Evolutionary conservation across 2,797 vertebrate genomes (phyloP).

Genomic region (Artibeus jamaicensis): DNA sequence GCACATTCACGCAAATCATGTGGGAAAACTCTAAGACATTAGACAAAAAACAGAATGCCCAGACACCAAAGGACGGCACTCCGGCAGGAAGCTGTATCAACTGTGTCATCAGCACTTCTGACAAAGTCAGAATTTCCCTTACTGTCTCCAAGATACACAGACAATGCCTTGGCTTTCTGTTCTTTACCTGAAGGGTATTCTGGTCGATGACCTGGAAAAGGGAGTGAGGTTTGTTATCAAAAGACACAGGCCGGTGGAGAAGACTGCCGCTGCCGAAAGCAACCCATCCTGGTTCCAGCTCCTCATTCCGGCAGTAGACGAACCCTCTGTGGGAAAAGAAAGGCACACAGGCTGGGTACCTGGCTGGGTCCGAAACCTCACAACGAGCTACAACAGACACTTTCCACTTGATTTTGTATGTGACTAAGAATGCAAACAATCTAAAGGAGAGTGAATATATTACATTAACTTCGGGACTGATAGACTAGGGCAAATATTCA

Average conservation of each 20-base stretch:
- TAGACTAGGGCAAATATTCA: slow-evolving; percentile 4
- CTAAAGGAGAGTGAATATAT: background rate
- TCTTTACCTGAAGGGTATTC: slow-evolving; percentile 95
- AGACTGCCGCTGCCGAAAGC: slow-evolving; percentile 91
- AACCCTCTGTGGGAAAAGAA: slow-evolving; percentile 88
- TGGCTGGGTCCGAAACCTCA: background rate
- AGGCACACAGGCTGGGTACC: background rate
- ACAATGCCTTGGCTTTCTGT: background rate
- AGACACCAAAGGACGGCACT: background rate
- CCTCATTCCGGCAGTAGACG: slow-evolving; percentile 98
- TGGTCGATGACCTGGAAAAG: slow-evolving; percentile 98
- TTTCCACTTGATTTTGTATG: background rate
- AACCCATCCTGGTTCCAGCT: slow-evolving; percentile 96
- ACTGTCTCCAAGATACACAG: background rate
- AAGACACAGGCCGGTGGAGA: slow-evolving; percentile 95
- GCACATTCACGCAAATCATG: background rate
- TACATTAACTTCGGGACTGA: background rate
- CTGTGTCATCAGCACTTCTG: background rate
- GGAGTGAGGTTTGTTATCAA: slow-evolving; percentile 97
- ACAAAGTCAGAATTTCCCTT: background rate
- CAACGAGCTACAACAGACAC: background rate
- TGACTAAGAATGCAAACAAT: background rate
- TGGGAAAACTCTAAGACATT: background rate
- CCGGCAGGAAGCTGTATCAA: background rate
- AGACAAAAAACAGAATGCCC: background rate